A percentile compares a stretch with the other conserved stretches of the same genome.
Conservation (phyloP, 2,888 invertebrate species). For the Campoletis raptor region DNA sequence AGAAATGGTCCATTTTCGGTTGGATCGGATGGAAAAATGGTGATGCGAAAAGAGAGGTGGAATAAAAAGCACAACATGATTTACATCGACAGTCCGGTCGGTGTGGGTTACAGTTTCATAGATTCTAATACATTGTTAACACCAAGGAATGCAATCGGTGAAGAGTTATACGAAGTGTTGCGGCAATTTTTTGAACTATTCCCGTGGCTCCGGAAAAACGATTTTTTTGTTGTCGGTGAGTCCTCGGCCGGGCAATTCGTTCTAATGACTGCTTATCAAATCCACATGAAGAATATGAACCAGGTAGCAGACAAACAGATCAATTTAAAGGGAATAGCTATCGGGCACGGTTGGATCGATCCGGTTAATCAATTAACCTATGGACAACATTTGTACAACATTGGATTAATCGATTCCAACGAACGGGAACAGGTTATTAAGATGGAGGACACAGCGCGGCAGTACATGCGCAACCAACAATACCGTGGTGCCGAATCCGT, state of each 20-base stretch:
- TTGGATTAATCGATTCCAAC: conserved; percentile 90
- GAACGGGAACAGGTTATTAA: conserved; percentile 87
- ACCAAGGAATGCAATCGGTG: conserved; percentile 92
- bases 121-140: conserved; percentile 91
- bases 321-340: conserved; percentile 90
- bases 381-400: conserved; percentile 92
- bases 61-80: conserved; percentile 91
- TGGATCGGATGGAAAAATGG: conserved; percentile 85
- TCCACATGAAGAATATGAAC: conserved; percentile 88
- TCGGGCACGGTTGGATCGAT: conserved; percentile 93
- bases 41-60: conserved; percentile 92
- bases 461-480: conserved; percentile 88
- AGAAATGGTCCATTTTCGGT: conserved; percentile 93
- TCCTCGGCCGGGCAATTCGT: conserved; percentile 94
- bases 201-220: conserved; percentile 89
- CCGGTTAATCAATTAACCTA: conserved; percentile 92
- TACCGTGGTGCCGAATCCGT: conserved; percentile 90
- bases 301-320: conserved; percentile 87
- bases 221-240: conserved; percentile 96
- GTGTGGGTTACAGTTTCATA: conserved; percentile 96
- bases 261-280: conserved; percentile 91
- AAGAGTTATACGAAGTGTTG: conserved; percentile 91
- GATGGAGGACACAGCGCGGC: conserved; percentile 87
- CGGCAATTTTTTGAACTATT: conserved; percentile 94
- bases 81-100: conserved; percentile 97